Evolutionary conservation across 2,888 invertebrate species (phyloP), one percentile per base, ranked within the genome.

Genomic region (Oscheius sp.): DNA sequence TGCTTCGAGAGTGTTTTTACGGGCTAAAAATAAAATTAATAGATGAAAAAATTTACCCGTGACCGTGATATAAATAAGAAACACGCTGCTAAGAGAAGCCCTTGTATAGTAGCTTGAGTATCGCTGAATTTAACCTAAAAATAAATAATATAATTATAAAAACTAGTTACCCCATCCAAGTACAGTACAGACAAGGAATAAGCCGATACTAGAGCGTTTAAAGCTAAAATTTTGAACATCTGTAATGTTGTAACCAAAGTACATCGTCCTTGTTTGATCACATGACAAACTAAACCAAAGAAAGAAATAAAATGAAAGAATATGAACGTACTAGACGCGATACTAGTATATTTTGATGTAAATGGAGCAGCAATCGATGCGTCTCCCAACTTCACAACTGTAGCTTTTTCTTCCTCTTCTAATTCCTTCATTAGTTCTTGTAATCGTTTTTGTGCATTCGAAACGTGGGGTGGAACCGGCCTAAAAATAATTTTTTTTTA

Each of bases 341-440:
- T 94, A 44, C 96, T 96, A 6, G 96, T 94, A 72, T 94, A 90
- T 88, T 94, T 94, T 83, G 96, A 96, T 0, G 98, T 99, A 86
- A 99, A 99, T 0, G 98, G 98, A 2, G 98, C 96, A 0, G 98
- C 98, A 68, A 99, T 97, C 80, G 95, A 95, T 2, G 98, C 98
- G 88, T 99, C 98, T 1, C 98, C 98, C 62, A 99, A 88, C 86
- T 95, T 92, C 0, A 99, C 96, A 17, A 69, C 69, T 26, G 68
- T 63, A 4, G 77, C 77, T 63, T 95, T 94, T 72, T 91, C 91
- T 56, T 86, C 86, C 68, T 94, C 94, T 77, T 95, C 94, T 74
- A 94, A 87, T 82, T 95, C 94, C 85, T 86, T 92, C 87, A 94
- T 89, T 71, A 93, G 89, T 54, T 80, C 77, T n/a, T 92, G 81